phyloP scores from a whole-genome alignment of 2,888 invertebrate species.

The Dasysyrphus albostriatus region DNA sequence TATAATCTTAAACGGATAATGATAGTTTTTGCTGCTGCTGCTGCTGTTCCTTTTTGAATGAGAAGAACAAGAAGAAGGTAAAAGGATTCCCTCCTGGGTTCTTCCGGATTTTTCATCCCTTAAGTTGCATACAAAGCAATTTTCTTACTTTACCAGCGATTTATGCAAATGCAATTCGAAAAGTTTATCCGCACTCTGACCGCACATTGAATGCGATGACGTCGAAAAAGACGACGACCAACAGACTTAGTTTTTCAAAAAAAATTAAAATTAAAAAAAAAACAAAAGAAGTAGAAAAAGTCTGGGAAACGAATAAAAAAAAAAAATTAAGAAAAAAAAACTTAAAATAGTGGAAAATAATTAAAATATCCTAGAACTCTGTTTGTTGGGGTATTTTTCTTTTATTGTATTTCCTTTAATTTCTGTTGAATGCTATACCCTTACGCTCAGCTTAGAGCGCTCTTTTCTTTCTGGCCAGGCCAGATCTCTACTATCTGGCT shows the following conservation, averaged over 20 bases:
- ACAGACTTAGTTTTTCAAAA: constrained; percentile 22
- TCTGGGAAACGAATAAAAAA: background rate
- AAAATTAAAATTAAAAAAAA: constrained; percentile 12
- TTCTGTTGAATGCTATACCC: constrained; percentile 1
- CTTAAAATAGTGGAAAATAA: constrained; percentile 66
- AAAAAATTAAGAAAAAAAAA: too few relatives aligned
- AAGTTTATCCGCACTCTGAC: constrained; percentile 75
- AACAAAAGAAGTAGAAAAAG: background rate
- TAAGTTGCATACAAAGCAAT: constrained; percentile 70
- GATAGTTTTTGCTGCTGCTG: constrained; percentile 60
- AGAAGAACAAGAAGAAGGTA: constrained; percentile 4
- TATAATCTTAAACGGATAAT: constrained; percentile 76
- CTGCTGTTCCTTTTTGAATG: background rate
- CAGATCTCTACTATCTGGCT: constrained; percentile 27
- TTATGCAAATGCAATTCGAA: constrained; percentile 75
- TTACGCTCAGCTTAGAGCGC: constrained; percentile 1
- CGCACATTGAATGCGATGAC: constrained; percentile 34
- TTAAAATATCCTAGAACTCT: constrained; percentile 71
- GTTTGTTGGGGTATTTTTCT: constrained; percentile 38
- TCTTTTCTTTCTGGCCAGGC: constrained; percentile 1
- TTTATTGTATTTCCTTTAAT: constrained; percentile 31
- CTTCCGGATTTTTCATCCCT: constrained; percentile 28
- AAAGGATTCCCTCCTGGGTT: constrained; percentile 19
- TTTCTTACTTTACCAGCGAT: constrained; percentile 72
- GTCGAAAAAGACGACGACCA: background rate